Percentiles rank a stretch among this genome's conserved stretches.
Conservation (phyloP, 2,888 invertebrate species). For the Cybosia mesomella region DNA sequence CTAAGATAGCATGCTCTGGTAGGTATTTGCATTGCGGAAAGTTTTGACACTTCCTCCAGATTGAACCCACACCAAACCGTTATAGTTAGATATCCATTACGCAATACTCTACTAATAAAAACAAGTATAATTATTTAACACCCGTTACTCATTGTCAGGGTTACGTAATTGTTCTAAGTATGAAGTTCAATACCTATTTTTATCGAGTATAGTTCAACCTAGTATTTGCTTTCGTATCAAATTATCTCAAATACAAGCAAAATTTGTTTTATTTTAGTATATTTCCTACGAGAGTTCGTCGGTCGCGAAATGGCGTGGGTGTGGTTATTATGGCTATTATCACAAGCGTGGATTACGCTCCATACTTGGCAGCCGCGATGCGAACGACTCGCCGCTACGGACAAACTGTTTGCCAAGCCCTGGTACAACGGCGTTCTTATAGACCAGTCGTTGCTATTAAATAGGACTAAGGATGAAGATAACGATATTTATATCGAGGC, state of each 20-base stretch:
- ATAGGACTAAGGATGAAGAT: slow-evolving; percentile 91
- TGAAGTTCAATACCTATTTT: too few species aligned
- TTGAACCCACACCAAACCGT: too few species aligned
- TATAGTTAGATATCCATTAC: too few species aligned
- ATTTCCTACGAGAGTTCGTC: slow-evolving; percentile 85
- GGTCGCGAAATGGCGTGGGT: slow-evolving; percentile 90
- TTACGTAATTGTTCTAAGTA: too few species aligned
- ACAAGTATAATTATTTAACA: too few species aligned
- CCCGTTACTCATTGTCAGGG: too few species aligned
- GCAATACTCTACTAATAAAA: too few species aligned
- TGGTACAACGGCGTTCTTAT: slow-evolving; percentile 94
- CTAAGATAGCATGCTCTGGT: too few species aligned
- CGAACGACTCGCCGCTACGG: slow-evolving; percentile 94
- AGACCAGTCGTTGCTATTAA: slow-evolving; percentile 94
- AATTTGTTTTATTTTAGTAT: slow-evolving; percentile 59
- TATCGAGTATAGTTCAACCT: too few species aligned
- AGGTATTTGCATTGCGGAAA: too few species aligned
- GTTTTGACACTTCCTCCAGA: too few species aligned
- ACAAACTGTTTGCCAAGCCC: slow-evolving; percentile 93
- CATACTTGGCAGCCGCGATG: slow-evolving; percentile 95
- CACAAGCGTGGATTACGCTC: slow-evolving; percentile 94
- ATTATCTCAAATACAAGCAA: neutral
- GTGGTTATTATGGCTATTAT: slow-evolving; percentile 93
- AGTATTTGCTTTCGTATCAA: too few species aligned
- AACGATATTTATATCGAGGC: slow-evolving; percentile 67